Evolutionary conservation across 2,113 vertebrate genomes (phyloP).

Genomic region (Indicator indicator): DNA sequence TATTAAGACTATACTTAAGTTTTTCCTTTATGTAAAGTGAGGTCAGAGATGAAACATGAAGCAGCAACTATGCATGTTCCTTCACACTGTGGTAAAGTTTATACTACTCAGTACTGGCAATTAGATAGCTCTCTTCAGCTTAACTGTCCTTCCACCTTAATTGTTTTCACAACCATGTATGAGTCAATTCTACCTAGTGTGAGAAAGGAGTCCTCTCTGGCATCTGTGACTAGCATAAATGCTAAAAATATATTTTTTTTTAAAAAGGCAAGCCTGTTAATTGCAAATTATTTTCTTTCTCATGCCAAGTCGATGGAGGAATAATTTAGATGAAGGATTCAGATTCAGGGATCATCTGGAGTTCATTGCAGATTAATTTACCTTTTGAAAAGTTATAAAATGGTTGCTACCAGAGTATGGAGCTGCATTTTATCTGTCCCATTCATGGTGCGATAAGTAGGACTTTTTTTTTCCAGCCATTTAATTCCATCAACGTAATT

Average conservation of each 20-base stretch:
- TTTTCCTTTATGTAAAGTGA: neutral
- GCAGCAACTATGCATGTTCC: neutral
- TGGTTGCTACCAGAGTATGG: neutral
- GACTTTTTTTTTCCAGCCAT: constrained; percentile 41
- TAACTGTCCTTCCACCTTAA: constrained; percentile 55
- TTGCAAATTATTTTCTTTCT: constrained; percentile 69
- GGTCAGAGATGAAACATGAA: neutral
- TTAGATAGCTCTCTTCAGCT: constrained; percentile 31
- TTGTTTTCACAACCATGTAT: constrained; percentile 38
- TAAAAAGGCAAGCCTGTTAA: constrained; percentile 54
- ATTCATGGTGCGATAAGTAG: constrained; percentile 50
- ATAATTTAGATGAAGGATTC: constrained; percentile 78
- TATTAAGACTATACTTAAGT: neutral
- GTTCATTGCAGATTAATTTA: constrained; percentile 76
- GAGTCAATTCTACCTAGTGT: constrained; percentile 26
- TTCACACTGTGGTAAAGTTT: neutral
- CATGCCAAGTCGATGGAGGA: constrained; percentile 32
- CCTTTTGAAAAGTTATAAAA: constrained; percentile 9
- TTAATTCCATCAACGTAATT: constrained; percentile 73
- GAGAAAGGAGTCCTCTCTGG: constrained; percentile 38
- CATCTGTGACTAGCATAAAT: constrained; percentile 10
- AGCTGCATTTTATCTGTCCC: constrained; percentile 54
- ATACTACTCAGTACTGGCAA: neutral
- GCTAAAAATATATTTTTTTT: neutral
- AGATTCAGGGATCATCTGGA: constrained; percentile 74